These are phyloP conservation scores for Heliconius nattereri DNA, from an alignment of 1,140 invertebrate genomes.

Conservation along the genomic window DNA sequence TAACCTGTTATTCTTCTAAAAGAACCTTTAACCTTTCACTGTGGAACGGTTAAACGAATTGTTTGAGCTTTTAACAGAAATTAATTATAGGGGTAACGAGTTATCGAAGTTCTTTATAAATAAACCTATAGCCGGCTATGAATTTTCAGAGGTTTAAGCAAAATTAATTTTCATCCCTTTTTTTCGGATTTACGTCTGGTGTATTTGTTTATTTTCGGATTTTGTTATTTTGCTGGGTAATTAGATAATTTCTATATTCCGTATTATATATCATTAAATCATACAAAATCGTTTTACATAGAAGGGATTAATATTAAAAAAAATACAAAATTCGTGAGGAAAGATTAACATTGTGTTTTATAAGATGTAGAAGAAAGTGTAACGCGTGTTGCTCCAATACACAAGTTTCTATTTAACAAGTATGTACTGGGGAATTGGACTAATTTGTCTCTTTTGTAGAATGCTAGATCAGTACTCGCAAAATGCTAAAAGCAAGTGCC, in stretches of 20 bases:
- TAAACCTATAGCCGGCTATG: constrained; percentile 8
- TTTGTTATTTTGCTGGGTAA: not conserved
- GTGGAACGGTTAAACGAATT: constrained; percentile 24
- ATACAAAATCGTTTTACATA: too few species aligned
- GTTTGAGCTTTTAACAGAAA: constrained; percentile 35
- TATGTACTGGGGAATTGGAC: not conserved
- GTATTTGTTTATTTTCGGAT: not conserved
- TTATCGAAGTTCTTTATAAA: constrained; percentile 30
- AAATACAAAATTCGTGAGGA: not conserved
- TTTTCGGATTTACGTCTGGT: not conserved
- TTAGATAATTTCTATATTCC: too few species aligned
- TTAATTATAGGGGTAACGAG: constrained; percentile 34
- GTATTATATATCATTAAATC: too few species aligned
- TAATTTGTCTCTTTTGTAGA: not conserved
- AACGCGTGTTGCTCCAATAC: not conserved
- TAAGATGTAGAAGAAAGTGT: not conserved
- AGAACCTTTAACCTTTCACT: constrained; percentile 31
- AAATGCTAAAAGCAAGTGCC: too few species aligned
- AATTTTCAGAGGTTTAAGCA: constrained; percentile 6
- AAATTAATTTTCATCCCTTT: not conserved
- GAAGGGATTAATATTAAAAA: too few species aligned
- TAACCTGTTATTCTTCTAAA: constrained; percentile 27
- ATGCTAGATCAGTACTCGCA: too few species aligned
- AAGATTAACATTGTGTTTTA: not conserved
- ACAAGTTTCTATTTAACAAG: not conserved